These are phyloP conservation scores for Nymphicus hollandicus DNA, from an alignment of 2,113 vertebrate genomes.

Conservation along the genomic window DNA sequence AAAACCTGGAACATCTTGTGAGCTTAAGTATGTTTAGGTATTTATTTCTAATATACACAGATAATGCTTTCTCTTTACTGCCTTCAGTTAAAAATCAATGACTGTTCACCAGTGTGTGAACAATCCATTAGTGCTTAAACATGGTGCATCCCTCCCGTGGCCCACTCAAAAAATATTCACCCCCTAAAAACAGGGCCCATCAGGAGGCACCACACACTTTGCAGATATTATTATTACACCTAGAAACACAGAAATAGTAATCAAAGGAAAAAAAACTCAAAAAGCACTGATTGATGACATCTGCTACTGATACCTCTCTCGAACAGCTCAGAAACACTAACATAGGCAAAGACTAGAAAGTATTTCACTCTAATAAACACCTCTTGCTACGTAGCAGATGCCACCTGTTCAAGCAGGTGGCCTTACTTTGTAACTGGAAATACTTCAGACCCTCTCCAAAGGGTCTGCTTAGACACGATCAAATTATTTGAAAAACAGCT, in stretches of 20 bases:
- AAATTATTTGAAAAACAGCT: not conserved
- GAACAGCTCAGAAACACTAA: not conserved
- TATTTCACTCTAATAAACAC: not conserved
- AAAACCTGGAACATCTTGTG: not conserved
- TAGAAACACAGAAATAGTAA: not conserved
- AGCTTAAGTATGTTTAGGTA: not conserved
- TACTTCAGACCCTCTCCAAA: not conserved
- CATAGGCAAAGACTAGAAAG: not conserved
- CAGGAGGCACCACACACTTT: not conserved
- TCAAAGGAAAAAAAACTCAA: not conserved
- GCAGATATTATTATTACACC: not conserved
- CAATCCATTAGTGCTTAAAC: not conserved
- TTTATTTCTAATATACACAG: not conserved
- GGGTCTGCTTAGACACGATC: not conserved
- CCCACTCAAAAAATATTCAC: not conserved
- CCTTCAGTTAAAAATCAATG: not conserved
- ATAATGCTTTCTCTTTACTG: not conserved
- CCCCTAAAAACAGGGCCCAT: not conserved
- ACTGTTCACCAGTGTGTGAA: not conserved
- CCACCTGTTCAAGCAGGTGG: not conserved
- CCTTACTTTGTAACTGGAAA: not conserved
- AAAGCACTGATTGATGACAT: not conserved
- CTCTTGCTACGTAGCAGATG: not conserved
- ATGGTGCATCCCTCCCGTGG: not conserved
- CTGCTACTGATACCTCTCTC: not conserved